Percentiles rank a stretch among this genome's conserved stretches.
These are phyloP conservation scores for Cryptus armator DNA, from an alignment of 2,888 invertebrate genomes.

Conservation along the genomic window DNA sequence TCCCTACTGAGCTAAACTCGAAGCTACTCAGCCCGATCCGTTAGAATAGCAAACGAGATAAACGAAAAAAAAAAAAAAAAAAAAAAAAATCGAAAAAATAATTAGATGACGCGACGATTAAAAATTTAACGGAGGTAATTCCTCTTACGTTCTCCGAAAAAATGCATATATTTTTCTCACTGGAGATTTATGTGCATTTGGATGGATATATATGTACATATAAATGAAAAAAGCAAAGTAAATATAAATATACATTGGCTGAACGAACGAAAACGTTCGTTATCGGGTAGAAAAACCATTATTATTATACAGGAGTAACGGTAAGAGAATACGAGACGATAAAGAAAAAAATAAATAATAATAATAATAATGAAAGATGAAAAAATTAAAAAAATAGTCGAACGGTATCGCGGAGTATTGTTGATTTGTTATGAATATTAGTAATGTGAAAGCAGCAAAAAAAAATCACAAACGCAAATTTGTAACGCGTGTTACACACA, in stretches of 20 bases:
- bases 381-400: conserved; percentile 73
- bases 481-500: conserved; percentile 54
- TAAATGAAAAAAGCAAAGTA: conserved; percentile 59
- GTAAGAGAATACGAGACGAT: conserved; percentile 52
- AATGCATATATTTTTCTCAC: conserved; percentile 32
- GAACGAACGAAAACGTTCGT: conserved; percentile 48
- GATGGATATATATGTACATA: conserved; percentile 77
- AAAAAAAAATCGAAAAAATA: conserved; percentile 57
- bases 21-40: conserved; percentile 5
- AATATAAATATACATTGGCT: conserved; percentile 74
- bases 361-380: conserved; percentile 55
- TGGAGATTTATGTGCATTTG: conserved; percentile 78
- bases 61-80: conserved; percentile 46
- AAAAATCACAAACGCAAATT: conserved; percentile 58
- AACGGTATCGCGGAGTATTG: conserved; percentile 65
- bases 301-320: conserved; percentile 62
- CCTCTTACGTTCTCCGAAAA: neutral
- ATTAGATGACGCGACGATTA: conserved; percentile 64
- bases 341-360: conserved; percentile 32
- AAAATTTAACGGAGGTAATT: conserved; percentile 59
- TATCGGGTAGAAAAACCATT: conserved; percentile 61
- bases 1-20: conserved; percentile 25
- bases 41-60: conserved; percentile 48
- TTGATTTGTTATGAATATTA: conserved; percentile 68
- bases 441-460: conserved; percentile 65